These are phyloP conservation scores for Hydrozoanthus gracilis DNA, from an alignment of 92 coral and sea anemone genomes.

Conservation along the genomic window DNA sequence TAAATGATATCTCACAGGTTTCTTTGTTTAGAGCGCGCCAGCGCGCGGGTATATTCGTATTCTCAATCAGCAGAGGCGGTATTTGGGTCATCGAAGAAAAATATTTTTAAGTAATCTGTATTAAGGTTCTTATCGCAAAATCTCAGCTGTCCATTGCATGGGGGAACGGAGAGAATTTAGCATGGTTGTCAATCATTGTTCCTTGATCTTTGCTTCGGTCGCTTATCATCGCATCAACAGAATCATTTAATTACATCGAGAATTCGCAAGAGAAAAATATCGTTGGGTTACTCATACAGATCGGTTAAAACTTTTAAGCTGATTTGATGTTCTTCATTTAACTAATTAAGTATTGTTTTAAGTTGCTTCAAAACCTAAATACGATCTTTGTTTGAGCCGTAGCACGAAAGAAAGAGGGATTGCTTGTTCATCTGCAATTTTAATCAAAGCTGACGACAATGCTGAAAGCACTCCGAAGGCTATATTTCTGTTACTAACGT, in stretches of 20 bases:
- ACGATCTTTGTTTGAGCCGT: neutral
- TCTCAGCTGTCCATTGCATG: constrained; percentile 46
- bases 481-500: constrained; percentile 15
- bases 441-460: neutral
- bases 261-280: neutral
- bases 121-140: constrained; percentile 28
- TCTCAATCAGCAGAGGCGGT: neutral
- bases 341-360: no score
- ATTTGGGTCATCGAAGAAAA: neutral
- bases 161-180: constrained; percentile 11
- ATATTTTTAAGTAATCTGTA: neutral
- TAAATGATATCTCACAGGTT: no score
- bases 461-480: neutral
- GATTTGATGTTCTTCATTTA: neutral
- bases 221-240: constrained; percentile 27
- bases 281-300: neutral
- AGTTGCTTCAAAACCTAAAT: neutral
- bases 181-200: neutral
- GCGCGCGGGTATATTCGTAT: neutral
- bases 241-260: neutral
- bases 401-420: neutral
- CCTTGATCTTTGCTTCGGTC: neutral
- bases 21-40: neutral
- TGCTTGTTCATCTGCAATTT: neutral
- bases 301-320: neutral